Evolutionary conservation across 2,113 vertebrate species (phyloP), one percentile per base, ranked within the genome.

Genomic region (Edolisoma coerulescens): DNA sequence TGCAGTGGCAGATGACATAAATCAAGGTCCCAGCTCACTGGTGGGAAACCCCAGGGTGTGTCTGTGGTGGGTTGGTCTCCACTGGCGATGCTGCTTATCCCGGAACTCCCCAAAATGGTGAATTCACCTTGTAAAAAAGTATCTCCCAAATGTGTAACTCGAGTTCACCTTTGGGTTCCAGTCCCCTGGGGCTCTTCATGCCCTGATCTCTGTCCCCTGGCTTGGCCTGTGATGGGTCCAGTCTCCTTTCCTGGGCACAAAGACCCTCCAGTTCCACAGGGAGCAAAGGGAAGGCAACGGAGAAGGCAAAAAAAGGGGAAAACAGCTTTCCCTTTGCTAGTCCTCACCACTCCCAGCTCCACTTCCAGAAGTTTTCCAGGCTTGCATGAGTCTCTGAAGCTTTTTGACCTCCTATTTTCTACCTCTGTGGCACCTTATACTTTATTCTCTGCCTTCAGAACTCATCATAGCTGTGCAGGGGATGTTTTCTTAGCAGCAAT

Each of bases 371-470:
- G 15, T 18, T 83, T 85, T 61, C 18, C n/a, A 84, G 73, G 39
- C 35, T 59, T 79, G 13, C 3, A 7, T 0, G 3, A 88, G 26
- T 61, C n/a, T 85, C 73, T 84, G 68, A 76, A 84, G 87, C 2
- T 4, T 30, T 73, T 45, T 90, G 90, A 85, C 78, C 88, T 90
- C 57, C 35, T 82, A 91, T 95, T 64, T 56, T 35, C 74, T 65
- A 9, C 65, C 32, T 61, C 57, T 39, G 30, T 75, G 64, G 65
- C 56, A 78, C 63, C 1, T 1, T 7, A 28, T 1, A 5, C 70
- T 96, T 91, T 73, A 82, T 93, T 85, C 26, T 85, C 24, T 87
- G 65, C 61, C 87, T 93, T 91, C 70, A 91, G 44, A 90, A 87
- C 54, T 79, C 74, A 49, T 37, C 8, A 1, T 57, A 76, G 54